These are phyloP conservation scores for Neomonachus schauinslandi DNA, from an alignment of 2,113 vertebrate species.

Conservation along the genomic window DNA sequence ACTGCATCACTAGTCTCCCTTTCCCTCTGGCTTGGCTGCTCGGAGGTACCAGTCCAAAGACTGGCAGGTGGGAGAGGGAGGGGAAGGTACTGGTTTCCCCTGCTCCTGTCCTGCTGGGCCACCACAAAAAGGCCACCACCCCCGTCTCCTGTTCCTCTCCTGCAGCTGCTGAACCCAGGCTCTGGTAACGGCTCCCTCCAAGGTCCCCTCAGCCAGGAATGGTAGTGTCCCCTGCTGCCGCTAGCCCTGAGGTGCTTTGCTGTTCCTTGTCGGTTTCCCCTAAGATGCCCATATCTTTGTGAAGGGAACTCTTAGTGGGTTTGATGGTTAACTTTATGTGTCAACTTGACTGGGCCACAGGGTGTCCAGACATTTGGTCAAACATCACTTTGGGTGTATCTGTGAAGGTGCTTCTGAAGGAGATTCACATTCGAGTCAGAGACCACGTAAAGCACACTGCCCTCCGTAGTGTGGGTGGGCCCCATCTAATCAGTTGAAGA, in stretches of 20 bases:
- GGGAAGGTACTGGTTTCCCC: not conserved
- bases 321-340: not conserved
- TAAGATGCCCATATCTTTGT: not conserved
- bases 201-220: not conserved
- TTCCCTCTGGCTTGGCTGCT: not conserved
- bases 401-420: not conserved
- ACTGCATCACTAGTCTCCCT: accelerated
- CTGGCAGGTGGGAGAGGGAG: not conserved
- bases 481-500: not conserved
- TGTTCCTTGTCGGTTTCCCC: not conserved
- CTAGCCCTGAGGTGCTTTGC: accelerated
- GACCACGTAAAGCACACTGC: not conserved
- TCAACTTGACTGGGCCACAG: not conserved
- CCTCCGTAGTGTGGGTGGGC: not conserved
- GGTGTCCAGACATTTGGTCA: not conserved
- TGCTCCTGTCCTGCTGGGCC: not conserved
- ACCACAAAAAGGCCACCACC: too few species aligned
- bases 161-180: not conserved
- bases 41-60: not conserved
- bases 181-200: not conserved
- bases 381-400: not conserved
- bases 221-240: not conserved
- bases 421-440: not conserved
- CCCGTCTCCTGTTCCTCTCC: not conserved
- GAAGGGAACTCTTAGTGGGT: not conserved